phyloP scores from a whole-genome alignment of 2,888 invertebrate genomes.

The Ennomos erosarius region DNA sequence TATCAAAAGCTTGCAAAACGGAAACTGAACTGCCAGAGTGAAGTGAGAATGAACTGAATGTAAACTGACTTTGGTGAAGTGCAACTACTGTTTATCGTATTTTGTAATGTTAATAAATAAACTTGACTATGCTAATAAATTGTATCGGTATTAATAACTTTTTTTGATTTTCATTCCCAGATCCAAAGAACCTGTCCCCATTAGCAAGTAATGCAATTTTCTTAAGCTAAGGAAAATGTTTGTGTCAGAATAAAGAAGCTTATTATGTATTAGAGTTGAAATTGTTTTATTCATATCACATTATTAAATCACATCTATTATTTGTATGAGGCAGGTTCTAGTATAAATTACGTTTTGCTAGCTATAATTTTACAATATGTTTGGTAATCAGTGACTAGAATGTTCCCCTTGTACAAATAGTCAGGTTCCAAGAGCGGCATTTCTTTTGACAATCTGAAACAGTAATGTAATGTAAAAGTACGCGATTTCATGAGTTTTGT shows the following conservation, averaged over 20 bases:
- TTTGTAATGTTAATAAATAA: slow-evolving; percentile 51
- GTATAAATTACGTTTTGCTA: slow-evolving; percentile 31
- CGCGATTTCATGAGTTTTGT: too few species aligned
- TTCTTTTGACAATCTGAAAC: slow-evolving; percentile 66
- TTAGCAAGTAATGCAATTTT: slow-evolving; percentile 44
- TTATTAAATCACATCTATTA: not conserved
- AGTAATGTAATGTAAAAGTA: not conserved
- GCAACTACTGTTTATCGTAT: slow-evolving; percentile 55
- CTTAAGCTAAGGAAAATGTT: slow-evolving; percentile 19
- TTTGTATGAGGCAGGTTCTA: not conserved
- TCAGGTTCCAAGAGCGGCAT: slow-evolving; percentile 66
- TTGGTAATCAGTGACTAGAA: slow-evolving; percentile 75
- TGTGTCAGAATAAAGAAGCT: slow-evolving; percentile 19
- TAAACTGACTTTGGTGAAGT: slow-evolving; percentile 64
- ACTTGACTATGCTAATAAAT: slow-evolving; percentile 65
- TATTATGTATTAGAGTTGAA: not conserved
- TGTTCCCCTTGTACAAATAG: slow-evolving; percentile 74
- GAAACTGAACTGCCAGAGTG: slow-evolving; percentile 72
- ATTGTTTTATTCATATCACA: slow-evolving; percentile 28
- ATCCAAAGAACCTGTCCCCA: slow-evolving; percentile 74
- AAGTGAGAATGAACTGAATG: slow-evolving; percentile 58
- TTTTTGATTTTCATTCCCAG: slow-evolving; percentile 70
- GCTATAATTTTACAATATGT: slow-evolving; percentile 77
- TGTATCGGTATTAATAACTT: slow-evolving; percentile 54
- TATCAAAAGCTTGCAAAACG: slow-evolving; percentile 80